Conservation (phyloP, 2,113 vertebrate species). For the Megatriorchis doriae region DNA sequence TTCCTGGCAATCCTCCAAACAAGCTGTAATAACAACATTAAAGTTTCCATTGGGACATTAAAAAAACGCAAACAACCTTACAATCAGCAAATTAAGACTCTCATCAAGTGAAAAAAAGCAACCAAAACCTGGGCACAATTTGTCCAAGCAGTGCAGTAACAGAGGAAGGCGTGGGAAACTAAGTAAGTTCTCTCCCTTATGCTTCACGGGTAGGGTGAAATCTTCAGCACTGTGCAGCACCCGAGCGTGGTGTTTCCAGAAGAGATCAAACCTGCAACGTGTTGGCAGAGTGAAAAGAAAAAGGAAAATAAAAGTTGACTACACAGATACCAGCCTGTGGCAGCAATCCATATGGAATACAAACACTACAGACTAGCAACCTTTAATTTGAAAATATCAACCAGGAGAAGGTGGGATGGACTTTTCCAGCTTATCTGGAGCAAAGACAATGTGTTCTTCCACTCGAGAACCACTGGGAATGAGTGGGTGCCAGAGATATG, state of each 20-base stretch:
- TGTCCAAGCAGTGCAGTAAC: neutral
- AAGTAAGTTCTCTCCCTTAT: neutral
- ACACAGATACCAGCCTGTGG: neutral
- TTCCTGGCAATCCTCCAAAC: neutral
- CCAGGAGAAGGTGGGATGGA: neutral
- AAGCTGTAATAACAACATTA: neutral
- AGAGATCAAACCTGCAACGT: neutral
- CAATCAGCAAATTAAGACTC: neutral
- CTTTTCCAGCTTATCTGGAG: neutral
- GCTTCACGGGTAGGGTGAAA: neutral
- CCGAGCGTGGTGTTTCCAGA: neutral
- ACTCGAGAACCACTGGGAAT: neutral
- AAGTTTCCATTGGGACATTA: neutral
- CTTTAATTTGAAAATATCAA: neutral
- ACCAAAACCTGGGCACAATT: neutral
- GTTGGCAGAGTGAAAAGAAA: neutral
- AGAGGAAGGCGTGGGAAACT: neutral
- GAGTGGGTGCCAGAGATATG: neutral
- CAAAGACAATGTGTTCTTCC: neutral
- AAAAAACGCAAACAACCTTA: neutral
- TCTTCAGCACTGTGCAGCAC: neutral
- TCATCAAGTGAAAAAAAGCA: neutral
- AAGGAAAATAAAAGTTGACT: accelerated
- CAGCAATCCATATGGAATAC: neutral
- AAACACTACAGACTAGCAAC: neutral